phyloP scores from a whole-genome alignment of 1,140 invertebrate species.

The Manduca sexta region DNA sequence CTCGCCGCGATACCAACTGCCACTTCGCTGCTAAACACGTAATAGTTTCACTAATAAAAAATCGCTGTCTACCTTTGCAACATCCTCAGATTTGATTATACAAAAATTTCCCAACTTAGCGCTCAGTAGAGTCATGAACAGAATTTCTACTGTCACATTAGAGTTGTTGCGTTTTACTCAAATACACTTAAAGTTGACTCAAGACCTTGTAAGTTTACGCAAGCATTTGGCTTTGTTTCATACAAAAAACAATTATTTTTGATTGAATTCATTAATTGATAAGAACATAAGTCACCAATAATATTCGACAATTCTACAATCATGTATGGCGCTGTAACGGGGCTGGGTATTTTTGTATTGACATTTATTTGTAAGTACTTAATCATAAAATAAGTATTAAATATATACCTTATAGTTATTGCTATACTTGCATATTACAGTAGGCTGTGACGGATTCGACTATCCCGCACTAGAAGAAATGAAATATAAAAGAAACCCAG shows the following conservation, averaged over 20 bases:
- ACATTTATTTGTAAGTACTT: constrained; percentile 14
- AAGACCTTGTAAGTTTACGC: no score
- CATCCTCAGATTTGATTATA: neutral
- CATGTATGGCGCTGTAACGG: constrained; percentile 9
- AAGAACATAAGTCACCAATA: constrained; percentile 22
- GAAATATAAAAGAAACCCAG: constrained; percentile 22
- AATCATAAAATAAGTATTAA: neutral
- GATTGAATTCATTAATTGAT: constrained; percentile 30
- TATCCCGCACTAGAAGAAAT: neutral
- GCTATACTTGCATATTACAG: neutral
- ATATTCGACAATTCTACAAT: constrained; percentile 3
- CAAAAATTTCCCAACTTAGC: neutral
- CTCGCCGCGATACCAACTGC: constrained; percentile 5
- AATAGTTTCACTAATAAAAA: constrained; percentile 6
- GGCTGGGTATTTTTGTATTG: constrained; percentile 10
- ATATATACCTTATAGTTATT: neutral
- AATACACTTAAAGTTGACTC: no score
- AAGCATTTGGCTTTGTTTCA: no score
- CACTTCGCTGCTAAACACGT: neutral
- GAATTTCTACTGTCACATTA: neutral
- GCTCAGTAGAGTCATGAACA: neutral
- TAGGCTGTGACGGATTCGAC: neutral
- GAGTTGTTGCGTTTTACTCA: no score
- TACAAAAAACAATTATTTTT: neutral
- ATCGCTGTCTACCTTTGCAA: neutral